Evolutionary conservation across 2,797 vertebrate genomes (phyloP).

Genomic region (Mus caroli): DNA sequence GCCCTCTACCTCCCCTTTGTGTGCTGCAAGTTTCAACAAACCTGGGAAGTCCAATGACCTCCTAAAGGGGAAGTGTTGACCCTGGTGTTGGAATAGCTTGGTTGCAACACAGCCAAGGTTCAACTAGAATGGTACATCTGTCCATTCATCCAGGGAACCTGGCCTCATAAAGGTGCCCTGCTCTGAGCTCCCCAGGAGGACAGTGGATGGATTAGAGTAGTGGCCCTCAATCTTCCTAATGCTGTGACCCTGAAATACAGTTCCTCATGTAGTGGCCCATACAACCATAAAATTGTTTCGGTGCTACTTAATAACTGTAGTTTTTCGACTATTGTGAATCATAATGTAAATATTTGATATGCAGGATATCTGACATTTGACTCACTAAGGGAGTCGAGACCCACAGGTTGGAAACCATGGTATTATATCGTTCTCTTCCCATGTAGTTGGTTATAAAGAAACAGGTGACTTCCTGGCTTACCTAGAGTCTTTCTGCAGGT

Average conservation of each 20-base stretch:
- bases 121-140: rapidly evolving
- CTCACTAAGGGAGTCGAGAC: not conserved
- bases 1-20: not conserved
- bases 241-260: not conserved
- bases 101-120: not conserved
- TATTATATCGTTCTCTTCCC: not conserved
- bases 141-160: not conserved
- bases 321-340: not conserved
- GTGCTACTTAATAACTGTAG: not conserved
- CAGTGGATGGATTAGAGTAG: rapidly evolving
- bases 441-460: not conserved
- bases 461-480: not conserved
- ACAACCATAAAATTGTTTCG: not conserved
- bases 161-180: rapidly evolving
- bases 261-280: not conserved
- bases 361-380: not conserved
- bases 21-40: rapidly evolving
- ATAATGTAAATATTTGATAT: not conserved
- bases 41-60: not conserved
- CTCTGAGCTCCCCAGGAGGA: not conserved
- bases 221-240: not conserved
- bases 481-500: not conserved
- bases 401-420: not conserved
- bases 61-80: rapidly evolving
- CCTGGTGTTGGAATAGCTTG: not conserved